Evolutionary conservation across 1,140 invertebrate genomes (phyloP).

Genomic region (Luehdorfia chinensis): DNA sequence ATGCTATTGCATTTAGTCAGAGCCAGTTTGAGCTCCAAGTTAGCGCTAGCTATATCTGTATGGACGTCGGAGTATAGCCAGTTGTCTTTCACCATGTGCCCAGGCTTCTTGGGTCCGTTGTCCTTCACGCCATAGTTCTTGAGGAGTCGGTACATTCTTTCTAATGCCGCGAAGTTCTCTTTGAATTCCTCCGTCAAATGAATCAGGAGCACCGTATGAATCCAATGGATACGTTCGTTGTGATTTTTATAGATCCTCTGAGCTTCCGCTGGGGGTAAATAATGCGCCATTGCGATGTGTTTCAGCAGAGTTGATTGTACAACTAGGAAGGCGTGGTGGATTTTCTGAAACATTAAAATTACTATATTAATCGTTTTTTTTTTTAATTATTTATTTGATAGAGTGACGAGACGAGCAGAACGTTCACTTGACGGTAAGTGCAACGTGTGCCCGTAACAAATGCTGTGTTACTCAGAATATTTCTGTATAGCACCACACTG

Average conservation of each 20-base stretch:
- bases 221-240: conserved; percentile 67
- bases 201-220: conserved; percentile 47
- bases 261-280: conserved; percentile 30
- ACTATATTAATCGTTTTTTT: too few species aligned
- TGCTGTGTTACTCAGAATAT: too few species aligned
- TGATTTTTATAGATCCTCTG: conserved; percentile 55
- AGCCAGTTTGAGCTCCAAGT: conserved; percentile 57
- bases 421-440: too few species aligned
- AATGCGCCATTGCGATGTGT: conserved; percentile 61
- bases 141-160: conserved; percentile 61
- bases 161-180: conserved; percentile 48
- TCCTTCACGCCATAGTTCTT: conserved; percentile 55
- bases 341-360: conserved; percentile 59
- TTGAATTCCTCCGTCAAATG: conserved; percentile 46
- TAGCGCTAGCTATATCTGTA: conserved; percentile 48
- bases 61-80: conserved; percentile 65
- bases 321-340: conserved; percentile 67
- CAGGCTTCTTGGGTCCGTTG: conserved; percentile 35
- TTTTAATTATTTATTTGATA: too few species aligned
- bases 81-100: conserved; percentile 36
- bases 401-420: too few species aligned
- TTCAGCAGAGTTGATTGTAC: conserved; percentile 68
- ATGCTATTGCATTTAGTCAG: conserved; percentile 51
- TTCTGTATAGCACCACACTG: too few species aligned
- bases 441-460: too few species aligned